Evolutionary conservation across 92 coral and sea anemone genomes (phyloP), one percentile per base, ranked within the genome.

Genomic region (Blastomussa wellsi): DNA sequence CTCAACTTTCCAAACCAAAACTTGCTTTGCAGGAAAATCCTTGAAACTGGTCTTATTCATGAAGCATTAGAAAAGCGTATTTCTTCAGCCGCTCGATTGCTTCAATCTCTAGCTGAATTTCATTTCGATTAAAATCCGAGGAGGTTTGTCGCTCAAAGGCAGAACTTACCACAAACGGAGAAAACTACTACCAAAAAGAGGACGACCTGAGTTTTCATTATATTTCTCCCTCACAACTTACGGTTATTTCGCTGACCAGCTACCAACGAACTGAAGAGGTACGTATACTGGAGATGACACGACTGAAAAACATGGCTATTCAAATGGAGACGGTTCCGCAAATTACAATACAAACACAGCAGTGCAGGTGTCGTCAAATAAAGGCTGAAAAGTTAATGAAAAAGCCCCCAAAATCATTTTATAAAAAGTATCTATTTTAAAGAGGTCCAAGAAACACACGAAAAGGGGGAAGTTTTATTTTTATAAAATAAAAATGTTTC

Each of bases 281-380:
- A n/a, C n/a, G n/a, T n/a, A n/a, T n/a, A 35, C n/a, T 22, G 72
- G 17, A 1, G 2, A 29, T 26, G 22, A 38, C 72, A 80, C 33
- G 65, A 2, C 12, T 44, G 29, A 17, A 67, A 29, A 16, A 2
- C 41, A 48, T 19, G 20, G 52, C 44, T 13, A 66, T 80, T 66
- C 33, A 35, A 79, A 79, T 39, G 39, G 44, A 49, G 67, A 49
- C 13, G 76, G 33, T 49, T 35, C 35, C 17, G 20, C 76, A 36
- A 48, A 69, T 32, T 35, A 20, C 29, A 33, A 55, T 8, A 31
- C 62, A 59, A 71, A 82, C 55, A 53, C 86, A 82, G 86, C 69
- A 29, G 38, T 14, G 11, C 86, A 72, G 86, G 78, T 82, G 86
- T 11, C 42, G 42, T 19, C 62, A 32, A 47, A 62, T 14, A 60